These are phyloP conservation scores for Diadegma fenestrale DNA, from an alignment of 2,888 invertebrate genomes.

Conservation along the genomic window DNA sequence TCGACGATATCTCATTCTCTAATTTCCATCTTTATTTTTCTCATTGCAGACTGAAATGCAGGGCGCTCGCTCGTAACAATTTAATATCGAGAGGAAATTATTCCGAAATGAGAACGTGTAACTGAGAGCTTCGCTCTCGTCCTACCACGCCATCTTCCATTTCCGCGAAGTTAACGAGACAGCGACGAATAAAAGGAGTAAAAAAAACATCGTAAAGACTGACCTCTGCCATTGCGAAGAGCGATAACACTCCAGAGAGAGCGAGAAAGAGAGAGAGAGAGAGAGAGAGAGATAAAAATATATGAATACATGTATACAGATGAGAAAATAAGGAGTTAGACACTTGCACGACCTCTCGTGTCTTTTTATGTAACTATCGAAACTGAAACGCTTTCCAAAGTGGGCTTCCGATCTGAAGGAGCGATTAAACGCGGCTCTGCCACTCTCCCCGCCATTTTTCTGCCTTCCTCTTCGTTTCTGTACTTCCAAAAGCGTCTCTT, in stretches of 20 bases:
- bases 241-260: slow-evolving; percentile 21
- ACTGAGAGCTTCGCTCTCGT: slow-evolving; percentile 7
- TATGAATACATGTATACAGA: not conserved
- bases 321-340: not conserved
- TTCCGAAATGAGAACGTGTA: slow-evolving; percentile 36
- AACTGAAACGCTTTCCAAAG: not conserved
- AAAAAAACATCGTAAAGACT: slow-evolving; percentile 22
- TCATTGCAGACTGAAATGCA: slow-evolving; percentile 49
- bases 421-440: slow-evolving; percentile 13
- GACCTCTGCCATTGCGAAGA: slow-evolving; percentile 48
- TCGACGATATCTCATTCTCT: slow-evolving; percentile 3
- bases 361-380: slow-evolving; percentile 11
- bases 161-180: not conserved
- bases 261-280: not conserved
- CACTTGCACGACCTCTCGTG: not conserved
- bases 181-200: not conserved
- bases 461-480: not conserved
- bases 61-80: slow-evolving; percentile 4
- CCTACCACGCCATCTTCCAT: slow-evolving; percentile 6
- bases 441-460: not conserved
- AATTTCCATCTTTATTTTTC: slow-evolving; percentile 14
- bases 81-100: slow-evolving; percentile 44
- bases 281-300: slow-evolving; percentile 8
- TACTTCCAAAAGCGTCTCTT: not conserved
- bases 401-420: slow-evolving; percentile 9